Base-by-base conservation (phyloP, 1,140 invertebrate genomes). In the Orchestia grillus region DNA sequence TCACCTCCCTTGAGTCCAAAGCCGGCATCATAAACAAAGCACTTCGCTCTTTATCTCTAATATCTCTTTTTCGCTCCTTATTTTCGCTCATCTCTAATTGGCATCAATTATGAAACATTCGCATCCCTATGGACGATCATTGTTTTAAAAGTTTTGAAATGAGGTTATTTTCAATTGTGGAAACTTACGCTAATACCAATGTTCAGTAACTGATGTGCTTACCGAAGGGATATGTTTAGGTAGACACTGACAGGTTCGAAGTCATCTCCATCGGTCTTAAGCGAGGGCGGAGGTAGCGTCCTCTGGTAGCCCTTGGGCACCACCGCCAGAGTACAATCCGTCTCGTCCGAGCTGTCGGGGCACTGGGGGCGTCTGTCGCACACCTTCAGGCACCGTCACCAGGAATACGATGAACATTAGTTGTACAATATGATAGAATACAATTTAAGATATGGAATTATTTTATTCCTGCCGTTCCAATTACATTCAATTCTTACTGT, bases 361-460 rank as follows among this genome's bases (percentile, higher is more conserved):
- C 96, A 96, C 42, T 96, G 96, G 8, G 28, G 28, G 8, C 96
- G 87, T 36, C 96, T 42, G 44, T 96, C 96, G 42, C 96, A 96
- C 44, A 96, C 96, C 91, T 96, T 43, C 40, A 53, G 47, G 15
- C 62, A 28, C 28, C 11, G 28, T 77, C 36, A 3, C 62, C 11
- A 15, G 28, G 16, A 77, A 36, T 28, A 23, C 62, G 36, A 23
- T 36, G 47, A 8, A 23, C 62, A 77, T 77, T 77, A 36, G 28
- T 77, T 23, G 11, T 36, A 19, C 28, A 77, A 77, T 77, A 23
- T 3, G 28, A 77, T 77, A 77, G 15, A 23, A 77, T 77, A 77
- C 36, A 36, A 77, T 23, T 77, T 15, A 36, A 77, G 36, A 36
- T 36, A 36, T 8, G 47, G 6, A 53, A 53, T 53, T 53, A 53